A percentile compares a stretch with the other conserved stretches of the same genome.
Evolutionary conservation across 2,888 invertebrate genomes (phyloP).

Genomic region (Hypolimnas misippus): DNA sequence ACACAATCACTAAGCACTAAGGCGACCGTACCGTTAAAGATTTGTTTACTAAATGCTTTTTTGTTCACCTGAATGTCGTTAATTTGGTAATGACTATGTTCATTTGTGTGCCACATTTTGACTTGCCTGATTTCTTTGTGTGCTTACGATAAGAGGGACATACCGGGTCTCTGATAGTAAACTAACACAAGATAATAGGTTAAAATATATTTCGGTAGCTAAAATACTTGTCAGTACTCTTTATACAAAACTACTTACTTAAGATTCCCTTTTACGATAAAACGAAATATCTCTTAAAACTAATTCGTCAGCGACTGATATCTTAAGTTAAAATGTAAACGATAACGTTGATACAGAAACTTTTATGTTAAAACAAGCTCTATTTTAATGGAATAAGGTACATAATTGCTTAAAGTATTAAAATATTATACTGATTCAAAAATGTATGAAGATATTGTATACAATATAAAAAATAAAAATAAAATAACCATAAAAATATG

Average conservation of each 20-base stretch:
- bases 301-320: constrained; percentile 19
- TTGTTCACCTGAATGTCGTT: constrained; percentile 79
- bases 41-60: constrained; percentile 81
- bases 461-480: background rate
- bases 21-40: constrained; percentile 68
- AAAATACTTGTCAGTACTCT: constrained; percentile 67
- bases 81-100: constrained; percentile 80
- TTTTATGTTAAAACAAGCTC: background rate
- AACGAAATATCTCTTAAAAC: constrained; percentile 22
- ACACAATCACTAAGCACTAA: constrained; percentile 56
- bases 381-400: background rate
- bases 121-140: constrained; percentile 63
- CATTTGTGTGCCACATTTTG: constrained; percentile 70
- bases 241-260: constrained; percentile 48
- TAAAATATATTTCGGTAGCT: constrained; percentile 77
- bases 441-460: background rate
- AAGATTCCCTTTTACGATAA: constrained; percentile 35
- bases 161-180: constrained; percentile 76
- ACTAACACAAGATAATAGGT: constrained; percentile 70
- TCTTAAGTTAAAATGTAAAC: constrained; percentile 14
- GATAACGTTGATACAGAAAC: background rate
- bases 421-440: no score
- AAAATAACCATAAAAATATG: no score
- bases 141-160: constrained; percentile 74
- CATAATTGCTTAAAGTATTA: background rate